A percentile compares a stretch with the other conserved stretches of the same genome.
These are phyloP conservation scores for Eumaeus atala DNA, from an alignment of 1,140 invertebrate genomes.

Conservation along the genomic window DNA sequence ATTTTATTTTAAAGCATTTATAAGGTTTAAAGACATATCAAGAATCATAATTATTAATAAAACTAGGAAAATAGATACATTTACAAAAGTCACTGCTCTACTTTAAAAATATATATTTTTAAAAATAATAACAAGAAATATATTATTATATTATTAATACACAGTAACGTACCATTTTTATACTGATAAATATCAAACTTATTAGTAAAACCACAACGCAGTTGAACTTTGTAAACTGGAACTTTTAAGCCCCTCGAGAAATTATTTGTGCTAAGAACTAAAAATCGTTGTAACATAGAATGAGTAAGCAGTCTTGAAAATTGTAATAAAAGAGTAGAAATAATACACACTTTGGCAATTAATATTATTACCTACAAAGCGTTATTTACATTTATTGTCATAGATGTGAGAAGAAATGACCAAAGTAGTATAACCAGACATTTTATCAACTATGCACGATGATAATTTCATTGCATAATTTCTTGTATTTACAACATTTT, in stretches of 20 bases:
- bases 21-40: neutral
- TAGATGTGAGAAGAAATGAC: conserved; percentile 58
- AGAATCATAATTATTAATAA: conserved; percentile 3
- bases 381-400: conserved; percentile 72
- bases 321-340: conserved; percentile 1
- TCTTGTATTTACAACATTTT: conserved; percentile 49
- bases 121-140: no score
- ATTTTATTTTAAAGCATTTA: conserved; percentile 7
- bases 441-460: conserved; percentile 35
- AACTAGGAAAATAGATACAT: neutral
- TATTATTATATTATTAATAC: no score
- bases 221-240: no score
- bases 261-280: no score
- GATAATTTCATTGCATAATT: conserved; percentile 28
- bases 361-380: conserved; percentile 62
- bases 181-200: no score
- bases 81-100: neutral
- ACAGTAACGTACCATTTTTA: no score
- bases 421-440: conserved; percentile 45
- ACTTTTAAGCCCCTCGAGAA: no score
- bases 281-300: neutral
- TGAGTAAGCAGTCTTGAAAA: neutral
- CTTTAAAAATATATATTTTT: neutral
- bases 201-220: no score
- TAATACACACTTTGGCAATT: conserved; percentile 46